Evolutionary conservation across 2,888 invertebrate genomes (phyloP).

Genomic region (Choreutis nemorana): DNA sequence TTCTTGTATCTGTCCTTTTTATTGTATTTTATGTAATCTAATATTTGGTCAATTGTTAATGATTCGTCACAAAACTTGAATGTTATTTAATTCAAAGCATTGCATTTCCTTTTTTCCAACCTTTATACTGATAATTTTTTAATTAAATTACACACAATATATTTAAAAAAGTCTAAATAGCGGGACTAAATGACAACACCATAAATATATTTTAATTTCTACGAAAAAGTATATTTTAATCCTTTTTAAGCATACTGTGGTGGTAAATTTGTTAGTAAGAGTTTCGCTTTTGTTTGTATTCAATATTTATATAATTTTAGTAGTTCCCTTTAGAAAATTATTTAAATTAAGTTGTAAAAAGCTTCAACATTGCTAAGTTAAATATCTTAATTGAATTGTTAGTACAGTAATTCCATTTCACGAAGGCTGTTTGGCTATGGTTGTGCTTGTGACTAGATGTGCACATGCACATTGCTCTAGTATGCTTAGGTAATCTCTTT

Average conservation of each 20-base stretch:
- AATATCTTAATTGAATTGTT: too few species aligned
- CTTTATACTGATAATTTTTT: too few species aligned
- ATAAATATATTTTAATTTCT: neutral
- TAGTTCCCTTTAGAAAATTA: conserved; percentile 17
- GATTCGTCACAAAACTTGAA: conserved; percentile 5
- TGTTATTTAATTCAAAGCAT: too few species aligned
- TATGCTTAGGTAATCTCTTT: too few species aligned
- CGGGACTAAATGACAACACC: neutral
- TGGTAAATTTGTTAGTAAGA: conserved; percentile 26
- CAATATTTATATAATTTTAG: conserved; percentile 29
- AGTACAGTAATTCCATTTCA: too few species aligned
- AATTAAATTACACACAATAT: neutral
- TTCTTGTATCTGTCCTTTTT: too few species aligned
- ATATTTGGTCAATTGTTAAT: neutral
- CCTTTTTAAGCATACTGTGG: conserved; percentile 18
- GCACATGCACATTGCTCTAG: too few species aligned
- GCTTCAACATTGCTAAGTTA: too few species aligned
- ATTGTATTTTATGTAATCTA: conserved; percentile 1
- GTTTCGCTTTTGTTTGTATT: conserved; percentile 29
- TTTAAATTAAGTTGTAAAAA: conserved; percentile 47
- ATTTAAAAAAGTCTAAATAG: neutral
- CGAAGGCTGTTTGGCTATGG: too few species aligned
- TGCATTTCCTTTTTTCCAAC: too few species aligned
- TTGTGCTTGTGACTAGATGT: too few species aligned
- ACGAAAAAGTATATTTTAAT: conserved; percentile 2